These are phyloP conservation scores for Scolopax mira DNA, from an alignment of 2,113 vertebrate genomes.

Conservation along the genomic window DNA sequence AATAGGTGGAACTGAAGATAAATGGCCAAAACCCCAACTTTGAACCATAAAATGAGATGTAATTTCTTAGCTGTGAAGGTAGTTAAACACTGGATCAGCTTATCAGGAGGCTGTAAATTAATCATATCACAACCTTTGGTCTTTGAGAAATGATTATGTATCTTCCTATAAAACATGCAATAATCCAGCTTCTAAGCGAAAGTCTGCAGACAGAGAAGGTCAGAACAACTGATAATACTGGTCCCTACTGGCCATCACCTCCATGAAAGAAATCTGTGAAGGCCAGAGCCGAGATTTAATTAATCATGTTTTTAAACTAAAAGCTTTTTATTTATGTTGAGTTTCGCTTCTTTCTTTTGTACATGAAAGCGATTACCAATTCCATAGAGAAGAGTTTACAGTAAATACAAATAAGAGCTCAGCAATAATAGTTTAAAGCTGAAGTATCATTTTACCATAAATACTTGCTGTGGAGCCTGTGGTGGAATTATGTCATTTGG, in stretches of 20 bases:
- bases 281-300: neutral
- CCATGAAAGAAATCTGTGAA: neutral
- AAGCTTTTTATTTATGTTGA: neutral
- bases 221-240: neutral
- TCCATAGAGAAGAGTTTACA: conserved; percentile 13
- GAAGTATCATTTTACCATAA: conserved; percentile 32
- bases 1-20: neutral
- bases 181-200: neutral
- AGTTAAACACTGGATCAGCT: neutral
- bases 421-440: conserved; percentile 21
- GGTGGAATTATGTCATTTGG: conserved; percentile 31
- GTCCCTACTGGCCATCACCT: neutral
- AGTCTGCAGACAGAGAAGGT: neutral
- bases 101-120: neutral
- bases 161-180: neutral
- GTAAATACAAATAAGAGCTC: neutral
- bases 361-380: neutral
- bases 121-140: neutral
- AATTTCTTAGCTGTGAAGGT: neutral
- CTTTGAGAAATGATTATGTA: neutral
- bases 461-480: conserved; percentile 27
- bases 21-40: neutral
- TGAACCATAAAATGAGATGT: neutral
- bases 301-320: neutral
- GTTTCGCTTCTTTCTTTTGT: neutral